Base-by-base conservation (phyloP, 2,888 invertebrate species). In the Chironomus riparius region DNA sequence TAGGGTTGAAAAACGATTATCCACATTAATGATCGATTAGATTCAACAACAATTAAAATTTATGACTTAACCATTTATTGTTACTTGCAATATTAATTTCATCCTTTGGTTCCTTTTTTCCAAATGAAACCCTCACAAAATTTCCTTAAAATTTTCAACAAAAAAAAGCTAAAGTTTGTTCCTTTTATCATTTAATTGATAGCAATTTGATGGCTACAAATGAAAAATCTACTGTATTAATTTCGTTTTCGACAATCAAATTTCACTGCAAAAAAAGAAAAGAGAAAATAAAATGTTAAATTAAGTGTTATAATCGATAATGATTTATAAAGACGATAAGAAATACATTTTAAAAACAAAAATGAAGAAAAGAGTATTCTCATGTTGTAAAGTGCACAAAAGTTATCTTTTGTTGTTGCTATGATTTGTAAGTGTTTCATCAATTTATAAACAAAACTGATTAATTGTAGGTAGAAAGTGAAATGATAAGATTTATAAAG, bases 1-100 rank as follows among this genome's bases (percentile, higher is more conserved):
- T 78, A 83, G 83, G 38, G 83, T 84, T 77, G 84, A 84, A 77
- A 84, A 83, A 76, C 81, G 83, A 75, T 83, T 84, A 83, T 84
- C 84, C 50, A 82, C 83, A 15, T 79, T 84, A 71, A 84, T 84
- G 78, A 84, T 84, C 79, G 84, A 84, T 78, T 84, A 83, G 79
- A 76, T 56, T 65, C 22, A 65, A 24, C 65, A 56, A n/a, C 22
- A 18, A 12, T 62, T 15, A 1, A 56, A 56, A 7, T 38, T 38
- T 38, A 38, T 38, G 10, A 38, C 10, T 10, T 38, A 38, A 38
- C 38, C 10, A 38, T 38, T 1, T 10, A 38, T 38, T 38, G 38
- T 38, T 38, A 38, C 10, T 2, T 10, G 10, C 38, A 7, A 4
- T 2, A 38, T 38, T 28, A 28, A 4, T 5, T 28, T 28, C 28